Percentiles rank a stretch among this genome's conserved stretches.
Evolutionary conservation across 2,888 invertebrate genomes (phyloP).

Genomic region (Lasius fuliginosus): DNA sequence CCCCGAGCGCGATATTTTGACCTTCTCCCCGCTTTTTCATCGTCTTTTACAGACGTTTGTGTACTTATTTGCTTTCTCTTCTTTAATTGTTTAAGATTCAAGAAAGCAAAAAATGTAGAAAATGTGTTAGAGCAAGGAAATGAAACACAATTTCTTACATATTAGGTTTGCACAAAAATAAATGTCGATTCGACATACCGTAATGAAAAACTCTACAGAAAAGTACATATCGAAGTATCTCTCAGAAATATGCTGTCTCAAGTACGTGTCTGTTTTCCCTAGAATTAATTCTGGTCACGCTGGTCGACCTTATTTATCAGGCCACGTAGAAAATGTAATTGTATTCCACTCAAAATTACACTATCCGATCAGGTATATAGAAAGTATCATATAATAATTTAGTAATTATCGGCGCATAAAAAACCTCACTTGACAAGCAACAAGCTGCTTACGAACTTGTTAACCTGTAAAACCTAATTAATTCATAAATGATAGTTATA

Average conservation of each 20-base stretch:
- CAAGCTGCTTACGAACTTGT: slow-evolving; percentile 31
- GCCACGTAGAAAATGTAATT: slow-evolving; percentile 6
- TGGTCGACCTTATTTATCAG: neutral
- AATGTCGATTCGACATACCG: neutral
- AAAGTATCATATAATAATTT: neutral
- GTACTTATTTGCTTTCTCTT: neutral
- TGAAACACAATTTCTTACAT: neutral
- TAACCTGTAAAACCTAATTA: slow-evolving; percentile 20
- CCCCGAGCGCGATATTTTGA: slow-evolving; percentile 20
- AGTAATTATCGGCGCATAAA: slow-evolving; percentile 8
- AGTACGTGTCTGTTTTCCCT: neutral
- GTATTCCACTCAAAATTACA: neutral
- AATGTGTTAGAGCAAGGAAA: neutral
- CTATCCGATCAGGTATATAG: neutral
- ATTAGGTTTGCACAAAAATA: neutral
- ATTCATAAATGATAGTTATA: slow-evolving; percentile 37
- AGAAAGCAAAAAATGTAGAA: neutral
- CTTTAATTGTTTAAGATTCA: neutral
- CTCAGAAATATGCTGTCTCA: neutral
- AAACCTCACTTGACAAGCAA: slow-evolving; percentile 24
- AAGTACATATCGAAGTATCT: neutral
- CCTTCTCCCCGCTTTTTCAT: slow-evolving; percentile 16
- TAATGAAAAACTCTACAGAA: neutral
- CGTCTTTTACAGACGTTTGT: neutral
- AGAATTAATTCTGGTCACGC: neutral